Evolutionary conservation across 2,888 invertebrate genomes (phyloP).

Genomic region (Microplitis deprimator): DNA sequence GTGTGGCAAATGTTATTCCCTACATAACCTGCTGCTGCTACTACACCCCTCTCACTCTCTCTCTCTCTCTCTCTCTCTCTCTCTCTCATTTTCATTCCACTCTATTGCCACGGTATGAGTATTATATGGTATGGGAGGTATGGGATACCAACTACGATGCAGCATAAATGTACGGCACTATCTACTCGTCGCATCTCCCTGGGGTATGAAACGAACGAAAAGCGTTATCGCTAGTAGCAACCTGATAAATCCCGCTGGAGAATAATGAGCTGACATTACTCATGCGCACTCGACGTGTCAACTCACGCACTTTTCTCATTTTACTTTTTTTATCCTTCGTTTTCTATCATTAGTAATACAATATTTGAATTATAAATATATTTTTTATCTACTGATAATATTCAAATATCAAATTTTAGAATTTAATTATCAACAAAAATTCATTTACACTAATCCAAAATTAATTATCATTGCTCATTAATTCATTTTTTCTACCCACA

Average conservation of each 20-base stretch:
- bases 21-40: not conserved
- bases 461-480: not conserved
- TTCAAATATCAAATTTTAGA: not conserved
- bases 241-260: conserved; percentile 66
- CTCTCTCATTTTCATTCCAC: not conserved
- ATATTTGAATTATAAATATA: not conserved
- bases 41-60: not conserved
- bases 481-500: not conserved
- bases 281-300: conserved; percentile 53
- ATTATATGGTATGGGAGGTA: not conserved
- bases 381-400: not conserved
- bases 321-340: not conserved
- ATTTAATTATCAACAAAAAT: not conserved
- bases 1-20: not conserved
- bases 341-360: conserved; percentile 5
- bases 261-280: conserved; percentile 68
- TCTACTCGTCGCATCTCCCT: conserved; percentile 61
- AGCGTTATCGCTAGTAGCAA: conserved; percentile 64
- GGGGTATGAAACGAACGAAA: conserved; percentile 61
- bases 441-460: not conserved
- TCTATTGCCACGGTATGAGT: conserved; percentile 1
- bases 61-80: not conserved
- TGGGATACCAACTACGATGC: not conserved
- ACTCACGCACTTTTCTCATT: conserved; percentile 13
- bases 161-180: conserved; percentile 64